A percentile compares a stretch with the other conserved stretches of the same genome.
phyloP scores from a whole-genome alignment of 2,888 invertebrate species.

The Pteria penguin region DNA sequence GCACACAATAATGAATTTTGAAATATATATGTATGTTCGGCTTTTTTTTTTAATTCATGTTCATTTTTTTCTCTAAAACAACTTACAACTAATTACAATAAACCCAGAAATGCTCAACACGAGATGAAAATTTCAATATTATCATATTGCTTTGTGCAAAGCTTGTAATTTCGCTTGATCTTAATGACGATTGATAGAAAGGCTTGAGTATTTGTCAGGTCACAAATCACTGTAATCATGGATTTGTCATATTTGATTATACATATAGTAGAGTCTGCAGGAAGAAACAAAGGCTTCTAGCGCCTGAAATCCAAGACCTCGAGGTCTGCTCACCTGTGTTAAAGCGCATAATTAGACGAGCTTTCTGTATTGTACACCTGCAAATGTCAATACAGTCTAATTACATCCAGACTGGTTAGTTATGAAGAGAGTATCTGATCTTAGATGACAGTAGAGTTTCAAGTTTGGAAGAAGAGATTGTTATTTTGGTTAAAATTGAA shows the following conservation, averaged over 20 bases:
- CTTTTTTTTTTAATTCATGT: no score
- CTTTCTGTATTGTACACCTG: background rate
- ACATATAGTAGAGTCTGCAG: background rate
- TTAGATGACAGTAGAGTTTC: no score
- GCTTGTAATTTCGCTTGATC: background rate
- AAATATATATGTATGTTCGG: no score
- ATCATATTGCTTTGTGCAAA: background rate
- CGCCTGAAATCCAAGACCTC: background rate
- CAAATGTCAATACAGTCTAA: background rate
- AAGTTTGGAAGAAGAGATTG: no score
- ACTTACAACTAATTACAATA: no score
- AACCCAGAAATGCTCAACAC: background rate
- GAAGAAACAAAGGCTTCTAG: background rate
- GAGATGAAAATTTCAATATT: background rate
- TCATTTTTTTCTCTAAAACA: no score
- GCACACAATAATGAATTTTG: no score
- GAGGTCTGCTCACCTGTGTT: background rate
- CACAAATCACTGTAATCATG: background rate
- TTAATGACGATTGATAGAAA: background rate
- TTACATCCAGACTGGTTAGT: no score
- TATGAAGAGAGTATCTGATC: no score
- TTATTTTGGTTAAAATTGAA: no score
- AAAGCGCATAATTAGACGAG: background rate
- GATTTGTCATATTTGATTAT: background rate
- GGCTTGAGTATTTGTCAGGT: background rate